A percentile compares a stretch with the other conserved stretches of the same genome.
Conservation (phyloP, 37 sponge, comb jelly and placozoan genomes). For the Sycon ciliatum region DNA sequence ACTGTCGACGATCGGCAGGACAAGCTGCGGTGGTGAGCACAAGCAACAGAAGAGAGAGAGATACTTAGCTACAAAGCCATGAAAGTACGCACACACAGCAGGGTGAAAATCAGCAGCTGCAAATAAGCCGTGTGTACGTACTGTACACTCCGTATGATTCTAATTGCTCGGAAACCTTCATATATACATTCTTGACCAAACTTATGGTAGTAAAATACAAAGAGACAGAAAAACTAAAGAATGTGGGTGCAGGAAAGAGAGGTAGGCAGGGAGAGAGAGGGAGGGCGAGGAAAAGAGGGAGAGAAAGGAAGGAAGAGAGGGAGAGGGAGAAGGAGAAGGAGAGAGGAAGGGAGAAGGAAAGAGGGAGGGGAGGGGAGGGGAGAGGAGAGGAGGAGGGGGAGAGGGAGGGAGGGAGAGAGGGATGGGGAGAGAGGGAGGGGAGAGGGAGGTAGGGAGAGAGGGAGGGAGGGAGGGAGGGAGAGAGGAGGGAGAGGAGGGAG, state of each 20-base stretch:
- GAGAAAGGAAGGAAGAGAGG: conserved; percentile 14
- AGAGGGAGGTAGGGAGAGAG: not conserved
- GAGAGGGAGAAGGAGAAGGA: conserved; percentile 15
- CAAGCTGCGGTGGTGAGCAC: too few species aligned
- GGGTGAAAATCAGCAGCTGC: too few species aligned
- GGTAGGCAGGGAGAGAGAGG: not conserved
- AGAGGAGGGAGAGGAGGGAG: conserved; percentile 12
- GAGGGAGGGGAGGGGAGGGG: not conserved
- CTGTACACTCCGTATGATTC: too few species aligned
- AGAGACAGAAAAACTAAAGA: too few species aligned
- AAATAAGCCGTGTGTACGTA: too few species aligned
- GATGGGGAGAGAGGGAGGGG: not conserved
- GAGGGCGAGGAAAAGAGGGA: not conserved
- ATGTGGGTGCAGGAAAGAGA: not conserved
- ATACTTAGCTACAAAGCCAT: too few species aligned
- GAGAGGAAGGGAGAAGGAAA: not conserved
- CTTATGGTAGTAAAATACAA: too few species aligned
- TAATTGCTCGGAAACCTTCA: too few species aligned
- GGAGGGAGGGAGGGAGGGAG: not conserved
- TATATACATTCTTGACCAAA: too few species aligned
- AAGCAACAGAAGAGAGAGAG: too few species aligned
- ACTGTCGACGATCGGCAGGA: too few species aligned
- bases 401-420: not conserved
- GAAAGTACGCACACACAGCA: too few species aligned
- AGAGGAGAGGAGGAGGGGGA: not conserved